phyloP scores from a whole-genome alignment of 2,113 vertebrate genomes.

The Microcebus ravelobensis region DNA sequence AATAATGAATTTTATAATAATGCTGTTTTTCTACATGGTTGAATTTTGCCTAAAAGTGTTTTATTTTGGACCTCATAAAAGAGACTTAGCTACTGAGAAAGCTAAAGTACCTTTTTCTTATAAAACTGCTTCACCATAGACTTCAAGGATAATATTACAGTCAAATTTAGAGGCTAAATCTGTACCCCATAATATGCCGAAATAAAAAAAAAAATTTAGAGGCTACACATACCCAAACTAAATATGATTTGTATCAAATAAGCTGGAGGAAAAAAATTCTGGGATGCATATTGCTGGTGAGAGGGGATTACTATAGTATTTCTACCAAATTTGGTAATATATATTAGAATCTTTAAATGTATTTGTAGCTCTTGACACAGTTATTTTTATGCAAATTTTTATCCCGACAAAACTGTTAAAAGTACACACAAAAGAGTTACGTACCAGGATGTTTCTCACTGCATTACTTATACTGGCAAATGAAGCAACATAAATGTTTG shows the following conservation, averaged over 20 bases:
- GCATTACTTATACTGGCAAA: neutral
- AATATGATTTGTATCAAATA: neutral
- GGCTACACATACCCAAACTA: neutral
- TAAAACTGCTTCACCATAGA: neutral
- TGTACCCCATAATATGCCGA: no score
- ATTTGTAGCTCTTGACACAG: neutral
- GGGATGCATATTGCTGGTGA: neutral
- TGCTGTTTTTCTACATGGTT: neutral
- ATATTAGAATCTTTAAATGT: neutral
- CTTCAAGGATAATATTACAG: neutral
- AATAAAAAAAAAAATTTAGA: no score
- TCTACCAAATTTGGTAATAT: neutral
- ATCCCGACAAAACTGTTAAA: neutral
- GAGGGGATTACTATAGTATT: neutral
- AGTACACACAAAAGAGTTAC: neutral
- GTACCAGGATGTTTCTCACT: neutral
- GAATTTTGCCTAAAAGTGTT: constrained; percentile 33
- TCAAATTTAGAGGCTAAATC: neutral
- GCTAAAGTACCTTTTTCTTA: neutral
- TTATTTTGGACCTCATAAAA: constrained; percentile 25
- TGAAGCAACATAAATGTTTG: neutral
- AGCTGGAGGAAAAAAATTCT: neutral
- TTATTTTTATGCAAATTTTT: neutral
- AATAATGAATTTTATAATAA: neutral
- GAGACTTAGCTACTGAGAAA: neutral